Evolutionary conservation across 2,888 invertebrate species (phyloP).

Genomic region (Polydrusus tereticollis): DNA sequence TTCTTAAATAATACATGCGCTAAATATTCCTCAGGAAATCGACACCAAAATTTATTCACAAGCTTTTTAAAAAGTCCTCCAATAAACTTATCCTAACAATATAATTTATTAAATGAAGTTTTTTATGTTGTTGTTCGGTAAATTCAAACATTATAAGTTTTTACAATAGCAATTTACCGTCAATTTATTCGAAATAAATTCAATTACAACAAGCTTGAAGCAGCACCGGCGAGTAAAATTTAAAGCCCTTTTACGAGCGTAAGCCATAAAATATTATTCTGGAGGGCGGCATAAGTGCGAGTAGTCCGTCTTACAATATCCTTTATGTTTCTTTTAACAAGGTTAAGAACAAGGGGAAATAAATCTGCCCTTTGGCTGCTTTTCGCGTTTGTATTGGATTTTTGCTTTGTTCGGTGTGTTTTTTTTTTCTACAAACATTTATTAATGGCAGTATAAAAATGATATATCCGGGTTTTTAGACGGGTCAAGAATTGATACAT

Average conservation of each 20-base stretch:
- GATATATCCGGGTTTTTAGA: slow-evolving; percentile 15
- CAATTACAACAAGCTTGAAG: slow-evolving; percentile 37
- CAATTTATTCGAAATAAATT: slow-evolving; percentile 37
- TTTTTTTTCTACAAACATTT: slow-evolving; percentile 16
- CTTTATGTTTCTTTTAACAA: slow-evolving; percentile 49
- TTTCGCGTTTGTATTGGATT: slow-evolving; percentile 32
- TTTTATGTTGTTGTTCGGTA: neutral
- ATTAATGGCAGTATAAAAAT: slow-evolving; percentile 29
- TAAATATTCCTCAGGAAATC: too few species aligned
- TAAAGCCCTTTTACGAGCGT: slow-evolving; percentile 40
- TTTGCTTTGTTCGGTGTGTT: slow-evolving; percentile 14
- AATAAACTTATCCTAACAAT: too few species aligned
- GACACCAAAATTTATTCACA: too few species aligned
- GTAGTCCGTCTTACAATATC: slow-evolving; percentile 48
- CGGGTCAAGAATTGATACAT: neutral
- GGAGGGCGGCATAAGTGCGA: slow-evolving; percentile 39
- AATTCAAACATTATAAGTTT: neutral
- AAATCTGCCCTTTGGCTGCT: slow-evolving; percentile 40
- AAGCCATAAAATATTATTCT: slow-evolving; percentile 46
- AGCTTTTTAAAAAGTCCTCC: too few species aligned
- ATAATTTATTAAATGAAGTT: too few species aligned
- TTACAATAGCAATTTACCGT: slow-evolving; percentile 13
- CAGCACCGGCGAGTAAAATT: slow-evolving; percentile 32
- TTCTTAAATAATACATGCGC: too few species aligned
- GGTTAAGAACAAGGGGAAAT: slow-evolving; percentile 46